These are phyloP conservation scores for Drosophila neonasuta DNA, from an alignment of 2,888 invertebrate species.

Conservation along the genomic window DNA sequence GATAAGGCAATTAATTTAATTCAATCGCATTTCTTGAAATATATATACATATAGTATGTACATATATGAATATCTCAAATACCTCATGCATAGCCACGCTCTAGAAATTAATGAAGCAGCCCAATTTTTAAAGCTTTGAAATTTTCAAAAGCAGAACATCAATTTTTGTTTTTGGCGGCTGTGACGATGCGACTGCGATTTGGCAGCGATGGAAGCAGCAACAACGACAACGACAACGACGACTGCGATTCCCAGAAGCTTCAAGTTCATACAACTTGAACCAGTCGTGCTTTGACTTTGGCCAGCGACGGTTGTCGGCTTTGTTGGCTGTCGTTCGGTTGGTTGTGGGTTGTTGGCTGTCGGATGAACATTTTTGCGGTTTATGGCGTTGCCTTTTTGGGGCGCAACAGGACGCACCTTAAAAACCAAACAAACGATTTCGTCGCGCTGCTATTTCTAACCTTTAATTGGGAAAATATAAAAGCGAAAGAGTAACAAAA, in stretches of 20 bases:
- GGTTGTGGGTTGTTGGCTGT: conserved; percentile 35
- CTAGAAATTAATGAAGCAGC: conserved; percentile 8
- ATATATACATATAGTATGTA: too few species aligned
- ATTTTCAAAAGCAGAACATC: conserved; percentile 33
- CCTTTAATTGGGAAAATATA: conserved; percentile 62
- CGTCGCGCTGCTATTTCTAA: conserved; percentile 46
- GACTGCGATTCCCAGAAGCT: conserved; percentile 41
- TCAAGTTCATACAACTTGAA: conserved; percentile 41
- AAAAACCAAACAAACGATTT: conserved; percentile 37
- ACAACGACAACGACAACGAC: background rate
- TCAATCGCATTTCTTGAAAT: too few species aligned
- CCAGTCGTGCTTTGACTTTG: conserved; percentile 72
- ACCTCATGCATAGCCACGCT: background rate
- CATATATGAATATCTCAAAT: background rate
- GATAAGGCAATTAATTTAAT: background rate
- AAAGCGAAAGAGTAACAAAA: conserved; percentile 7
- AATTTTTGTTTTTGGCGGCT: conserved; percentile 28
- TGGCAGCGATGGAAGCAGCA: conserved; percentile 29
- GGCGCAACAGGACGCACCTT: conserved; percentile 75
- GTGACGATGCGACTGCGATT: conserved; percentile 25
- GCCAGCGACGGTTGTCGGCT: conserved; percentile 51
- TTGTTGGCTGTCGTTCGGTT: conserved; percentile 30
- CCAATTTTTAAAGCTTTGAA: conserved; percentile 26
- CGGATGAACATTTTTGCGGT: conserved; percentile 43
- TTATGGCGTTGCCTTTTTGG: conserved; percentile 59